These are phyloP conservation scores for Hedychridium roseum DNA, from an alignment of 2,888 invertebrate genomes.

Conservation along the genomic window DNA sequence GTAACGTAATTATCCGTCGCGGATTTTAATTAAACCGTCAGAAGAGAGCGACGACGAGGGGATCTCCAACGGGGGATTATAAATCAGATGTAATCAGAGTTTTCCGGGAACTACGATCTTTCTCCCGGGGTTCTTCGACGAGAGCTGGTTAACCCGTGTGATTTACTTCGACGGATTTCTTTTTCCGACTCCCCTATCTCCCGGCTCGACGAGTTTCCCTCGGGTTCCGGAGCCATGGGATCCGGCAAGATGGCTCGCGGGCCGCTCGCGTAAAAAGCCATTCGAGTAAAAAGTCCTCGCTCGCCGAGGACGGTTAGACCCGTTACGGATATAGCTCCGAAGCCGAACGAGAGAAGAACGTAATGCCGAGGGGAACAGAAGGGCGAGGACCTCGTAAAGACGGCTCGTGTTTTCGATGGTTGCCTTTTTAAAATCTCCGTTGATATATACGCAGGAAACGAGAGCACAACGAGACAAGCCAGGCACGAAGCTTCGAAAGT, in stretches of 20 bases:
- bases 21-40: no score
- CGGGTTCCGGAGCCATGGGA: no score
- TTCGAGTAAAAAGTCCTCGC: conserved; percentile 23
- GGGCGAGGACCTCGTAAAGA: not conserved
- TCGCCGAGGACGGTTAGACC: conserved; percentile 27
- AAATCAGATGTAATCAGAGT: no score
- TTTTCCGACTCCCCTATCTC: conserved; percentile 3
- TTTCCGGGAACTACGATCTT: not conserved
- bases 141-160: not conserved
- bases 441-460: no score
- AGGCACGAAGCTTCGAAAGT: no score
- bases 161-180: not conserved
- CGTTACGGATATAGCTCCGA: conserved; percentile 38
- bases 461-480: no score
- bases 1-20: no score
- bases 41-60: no score
- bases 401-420: conserved; percentile 17
- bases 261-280: conserved; percentile 17
- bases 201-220: not conserved
- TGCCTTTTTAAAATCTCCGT: no score
- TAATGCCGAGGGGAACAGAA: conserved; percentile 4
- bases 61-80: no score
- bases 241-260: conserved; percentile 9
- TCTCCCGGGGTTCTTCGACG: conserved; percentile 4
- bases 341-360: conserved; percentile 7